Percentiles rank a stretch among this genome's conserved stretches.
Evolutionary conservation across 2,888 invertebrate genomes (phyloP).

Genomic region (Ochropleura plecta): DNA sequence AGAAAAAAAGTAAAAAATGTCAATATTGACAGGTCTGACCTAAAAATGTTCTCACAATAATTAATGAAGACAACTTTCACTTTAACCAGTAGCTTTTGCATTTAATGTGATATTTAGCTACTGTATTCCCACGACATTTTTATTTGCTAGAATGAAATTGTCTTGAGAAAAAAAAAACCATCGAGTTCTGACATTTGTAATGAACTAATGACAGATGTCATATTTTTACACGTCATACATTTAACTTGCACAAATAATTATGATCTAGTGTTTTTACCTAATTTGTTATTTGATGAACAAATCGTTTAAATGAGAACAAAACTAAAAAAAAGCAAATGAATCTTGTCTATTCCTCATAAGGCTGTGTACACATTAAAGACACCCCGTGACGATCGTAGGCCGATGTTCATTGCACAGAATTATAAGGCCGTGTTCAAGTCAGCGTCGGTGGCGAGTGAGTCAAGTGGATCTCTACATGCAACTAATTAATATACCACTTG

Average conservation of each 20-base stretch:
- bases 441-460: constrained; percentile 63
- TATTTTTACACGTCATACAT: constrained; percentile 7
- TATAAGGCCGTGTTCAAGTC: constrained; percentile 66
- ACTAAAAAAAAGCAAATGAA: neutral
- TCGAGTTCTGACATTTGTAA: constrained; percentile 8
- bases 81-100: constrained; percentile 52
- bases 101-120: constrained; percentile 50
- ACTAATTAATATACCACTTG: constrained; percentile 69
- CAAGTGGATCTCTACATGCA: constrained; percentile 66
- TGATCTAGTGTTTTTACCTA: neutral
- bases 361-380: constrained; percentile 62
- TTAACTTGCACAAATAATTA: neutral
- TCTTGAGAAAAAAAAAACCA: neutral
- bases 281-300: neutral
- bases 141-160: constrained; percentile 5
- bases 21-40: constrained; percentile 62
- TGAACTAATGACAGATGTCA: constrained; percentile 63
- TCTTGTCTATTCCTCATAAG: constrained; percentile 49
- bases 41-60: constrained; percentile 57
- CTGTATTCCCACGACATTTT: constrained; percentile 55
- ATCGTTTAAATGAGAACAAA: neutral
- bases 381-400: constrained; percentile 71
- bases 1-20: constrained; percentile 59
- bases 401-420: constrained; percentile 68
- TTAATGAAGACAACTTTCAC: constrained; percentile 63